Base-by-base conservation (phyloP, 2,888 invertebrate species). In the Cataglyphis livida region DNA sequence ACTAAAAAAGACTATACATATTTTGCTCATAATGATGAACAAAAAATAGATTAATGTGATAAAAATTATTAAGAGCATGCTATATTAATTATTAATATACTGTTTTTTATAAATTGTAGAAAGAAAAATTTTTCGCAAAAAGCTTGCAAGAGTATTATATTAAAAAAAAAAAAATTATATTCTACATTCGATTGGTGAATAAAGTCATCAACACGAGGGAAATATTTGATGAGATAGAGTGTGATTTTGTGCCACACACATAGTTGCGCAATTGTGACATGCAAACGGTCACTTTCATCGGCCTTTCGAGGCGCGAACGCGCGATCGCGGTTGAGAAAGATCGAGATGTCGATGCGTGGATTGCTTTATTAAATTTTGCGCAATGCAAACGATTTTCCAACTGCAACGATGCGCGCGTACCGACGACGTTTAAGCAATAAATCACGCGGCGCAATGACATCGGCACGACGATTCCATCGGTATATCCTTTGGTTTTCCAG, bases 281-380 rank as follows among this genome's bases (percentile, higher is more conserved):
- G 84, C 51, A 75, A 74, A 54, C 61, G 74, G 81, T 75, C 48
- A 83, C 89, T 85, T 86, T 87, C 88, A 86, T 84, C 88, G 87
- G 82, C 82, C 51, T 51, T 51, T 51, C 75, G 57, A 41, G 35
- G 51, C 66, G 65, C 73, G 83, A 61, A 35, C 73, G 79, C 44
- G 57, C 76, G 86, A 54, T 41, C 15, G 12, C 65, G 74, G 78
- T 88, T 86, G 87, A 81, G 89, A 90, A 90, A 91, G 88, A 90
- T 89, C 87, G 89, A 88, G 86, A 86, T 83, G 89, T 89, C 90
- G 89, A 90, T 88, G 88, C 88, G 90, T 90, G 88, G 91, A 92
- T 92, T 90, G 92, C 91, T 92, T 92, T 91, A 91, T 92, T 91
- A 89, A 92, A 92, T 90, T 92, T 92, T 92, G 87, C 91, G 92